A percentile compares a stretch with the other conserved stretches of the same genome.
Evolutionary conservation across 2,888 invertebrate genomes (phyloP).

Genomic region (Caprella mutica): DNA sequence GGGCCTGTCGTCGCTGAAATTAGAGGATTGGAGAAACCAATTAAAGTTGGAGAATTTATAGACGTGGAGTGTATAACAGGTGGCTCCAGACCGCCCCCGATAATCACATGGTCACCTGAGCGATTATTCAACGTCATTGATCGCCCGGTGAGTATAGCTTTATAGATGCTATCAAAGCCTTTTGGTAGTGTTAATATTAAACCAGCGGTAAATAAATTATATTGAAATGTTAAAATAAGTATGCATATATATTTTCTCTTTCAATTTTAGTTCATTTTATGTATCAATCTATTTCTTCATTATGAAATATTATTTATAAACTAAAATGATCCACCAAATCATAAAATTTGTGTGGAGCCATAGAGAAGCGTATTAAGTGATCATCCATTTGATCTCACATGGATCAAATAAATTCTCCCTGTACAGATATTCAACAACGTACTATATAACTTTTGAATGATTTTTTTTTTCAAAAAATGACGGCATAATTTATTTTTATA

Average conservation of each 20-base stretch:
- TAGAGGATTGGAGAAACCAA: too few relatives aligned
- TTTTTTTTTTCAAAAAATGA: not conserved
- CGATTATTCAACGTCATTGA: not conserved
- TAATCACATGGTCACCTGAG: slow-evolving; percentile 10
- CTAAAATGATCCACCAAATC: not conserved
- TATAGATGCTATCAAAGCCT: not conserved
- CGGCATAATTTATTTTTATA: not conserved
- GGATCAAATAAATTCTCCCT: too few relatives aligned
- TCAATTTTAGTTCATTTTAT: not conserved
- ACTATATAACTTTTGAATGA: too few relatives aligned
- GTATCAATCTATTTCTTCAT: not conserved
- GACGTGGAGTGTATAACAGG: too few relatives aligned
- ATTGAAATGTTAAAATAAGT: not conserved
- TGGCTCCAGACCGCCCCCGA: slow-evolving; percentile 20
- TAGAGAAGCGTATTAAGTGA: too few relatives aligned
- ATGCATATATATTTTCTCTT: not conserved
- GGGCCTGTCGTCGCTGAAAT: too few relatives aligned
- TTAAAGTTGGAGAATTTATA: too few relatives aligned
- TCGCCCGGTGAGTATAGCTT: not conserved
- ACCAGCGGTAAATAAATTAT: not conserved
- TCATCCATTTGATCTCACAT: too few relatives aligned
- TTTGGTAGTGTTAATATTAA: not conserved
- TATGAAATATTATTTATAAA: not conserved
- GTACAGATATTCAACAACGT: too few relatives aligned
- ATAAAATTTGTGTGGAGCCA: too few relatives aligned